Evolutionary conservation across 2,888 invertebrate species (phyloP).

Genomic region (Atrina japonica): DNA sequence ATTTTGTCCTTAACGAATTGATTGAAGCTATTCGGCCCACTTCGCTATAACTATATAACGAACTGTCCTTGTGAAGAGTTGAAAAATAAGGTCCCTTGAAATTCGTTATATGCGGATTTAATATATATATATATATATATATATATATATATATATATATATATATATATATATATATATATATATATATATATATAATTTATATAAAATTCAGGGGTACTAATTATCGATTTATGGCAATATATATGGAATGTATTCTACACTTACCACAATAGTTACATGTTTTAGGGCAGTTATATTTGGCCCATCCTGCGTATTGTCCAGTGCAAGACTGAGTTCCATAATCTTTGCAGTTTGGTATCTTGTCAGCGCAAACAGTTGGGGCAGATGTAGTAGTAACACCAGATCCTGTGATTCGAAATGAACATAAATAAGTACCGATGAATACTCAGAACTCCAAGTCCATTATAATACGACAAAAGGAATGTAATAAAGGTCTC

Average conservation of each 20-base stretch:
- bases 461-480: too few relatives aligned
- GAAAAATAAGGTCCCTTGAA: too few relatives aligned
- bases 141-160: not conserved
- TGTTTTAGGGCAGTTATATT: slow-evolving; percentile 58
- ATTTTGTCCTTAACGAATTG: too few relatives aligned
- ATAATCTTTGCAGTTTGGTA: slow-evolving; percentile 63
- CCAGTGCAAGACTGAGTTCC: slow-evolving; percentile 52
- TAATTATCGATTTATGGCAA: not conserved
- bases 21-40: too few relatives aligned
- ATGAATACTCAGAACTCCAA: too few relatives aligned
- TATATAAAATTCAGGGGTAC: not conserved
- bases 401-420: not conserved
- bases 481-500: too few relatives aligned
- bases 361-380: slow-evolving; percentile 47
- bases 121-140: not conserved
- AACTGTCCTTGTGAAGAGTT: too few relatives aligned
- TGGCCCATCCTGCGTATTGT: slow-evolving; percentile 62
- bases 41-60: too few relatives aligned
- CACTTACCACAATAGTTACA: slow-evolving; percentile 53
- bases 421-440: too few relatives aligned
- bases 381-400: slow-evolving; percentile 5
- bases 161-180: not conserved
- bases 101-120: too few relatives aligned
- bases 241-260: not conserved
- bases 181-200: not conserved